These are phyloP conservation scores for Leucophenga varia DNA, from an alignment of 1,140 invertebrate genomes.

Conservation along the genomic window DNA sequence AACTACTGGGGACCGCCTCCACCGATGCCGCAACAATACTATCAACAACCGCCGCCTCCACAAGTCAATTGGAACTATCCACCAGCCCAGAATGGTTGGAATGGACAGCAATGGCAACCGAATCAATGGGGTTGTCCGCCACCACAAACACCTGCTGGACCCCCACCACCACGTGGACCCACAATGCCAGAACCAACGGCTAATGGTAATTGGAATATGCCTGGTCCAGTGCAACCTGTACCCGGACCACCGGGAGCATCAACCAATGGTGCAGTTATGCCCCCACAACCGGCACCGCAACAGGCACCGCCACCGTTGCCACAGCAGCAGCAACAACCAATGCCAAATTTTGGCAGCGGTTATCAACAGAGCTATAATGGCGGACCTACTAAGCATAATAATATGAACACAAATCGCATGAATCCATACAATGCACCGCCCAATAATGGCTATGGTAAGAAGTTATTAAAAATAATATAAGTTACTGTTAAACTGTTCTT, in stretches of 20 bases:
- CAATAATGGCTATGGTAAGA: constrained; percentile 35
- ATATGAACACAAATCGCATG: constrained; percentile 61
- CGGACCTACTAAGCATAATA: constrained; percentile 64
- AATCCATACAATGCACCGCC: constrained; percentile 52
- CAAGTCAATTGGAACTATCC: too few relatives aligned
- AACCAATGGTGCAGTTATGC: constrained; percentile 33
- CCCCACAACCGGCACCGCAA: constrained; percentile 29
- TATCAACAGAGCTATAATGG: constrained; percentile 76
- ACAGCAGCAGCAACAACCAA: constrained; percentile 20
- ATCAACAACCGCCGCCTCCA: constrained; percentile 30
- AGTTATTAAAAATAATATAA: background rate
- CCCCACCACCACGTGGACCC: constrained; percentile 40
- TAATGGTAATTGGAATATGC: constrained; percentile 55
- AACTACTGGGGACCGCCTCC: constrained; percentile 51
- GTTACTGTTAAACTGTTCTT: too few relatives aligned
- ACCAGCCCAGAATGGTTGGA: constrained; percentile 41
- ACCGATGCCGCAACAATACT: constrained; percentile 38
- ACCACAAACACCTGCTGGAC: constrained; percentile 38
- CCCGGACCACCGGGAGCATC: background rate
- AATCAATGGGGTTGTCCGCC: constrained; percentile 42
- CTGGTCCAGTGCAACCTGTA: constrained; percentile 25
- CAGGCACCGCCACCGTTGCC: constrained; percentile 38
- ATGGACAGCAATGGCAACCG: too few relatives aligned
- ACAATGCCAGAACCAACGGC: constrained; percentile 45
- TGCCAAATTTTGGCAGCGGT: constrained; percentile 68